Base-by-base conservation (phyloP, 2,113 vertebrate genomes). In the Hypocryptadius cinnamomeus region DNA sequence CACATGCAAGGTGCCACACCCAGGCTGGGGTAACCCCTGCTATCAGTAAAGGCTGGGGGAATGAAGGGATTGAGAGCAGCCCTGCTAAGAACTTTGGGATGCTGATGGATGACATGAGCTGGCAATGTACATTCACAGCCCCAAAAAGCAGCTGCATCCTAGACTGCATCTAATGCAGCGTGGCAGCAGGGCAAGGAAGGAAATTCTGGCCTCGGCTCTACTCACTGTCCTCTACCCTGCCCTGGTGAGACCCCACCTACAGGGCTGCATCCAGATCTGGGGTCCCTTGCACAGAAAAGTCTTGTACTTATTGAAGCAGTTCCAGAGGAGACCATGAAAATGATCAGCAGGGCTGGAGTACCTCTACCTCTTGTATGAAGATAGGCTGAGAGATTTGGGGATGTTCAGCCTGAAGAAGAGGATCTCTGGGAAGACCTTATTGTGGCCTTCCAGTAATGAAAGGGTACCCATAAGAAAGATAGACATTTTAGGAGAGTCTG, bases 1-100 rank as follows among this genome's bases (percentile, higher is more conserved):
- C 15, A 47, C 17, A 5, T n/a, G 11, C 50, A 31, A 45, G 13
- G 10, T 70, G 30, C 14, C 20, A 28, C 45, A 22, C 10, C 4
- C 4, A 5, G 15, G 21, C 4, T 10, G 12, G 10, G 2, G 8
- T 12, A 60, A 40, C 3, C 8, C 3, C 33, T 6, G 1, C 9
- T 24, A 30, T 50, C 33, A 50, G 6, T 37, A 35, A 27, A 30
- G 19, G 10, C 6, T 50, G 19, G 15, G 24, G 25, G 12, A 39
- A 39, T 51, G 25, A 42, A 45, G 6, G 10, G 10, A 10, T 27
- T 63, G 37, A 47, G 37, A 63, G 8, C 18, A 47, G 30, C 15
- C 7, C 10, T 68, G 22, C 24, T 33, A 54, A 48, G 33, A 54
- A 39, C 15, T 69, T 68, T 9, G 9, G 15, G 8, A 8, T 69